Conservation (phyloP, 2,797 vertebrate genomes). For the Ptychadena robeensis region DNA sequence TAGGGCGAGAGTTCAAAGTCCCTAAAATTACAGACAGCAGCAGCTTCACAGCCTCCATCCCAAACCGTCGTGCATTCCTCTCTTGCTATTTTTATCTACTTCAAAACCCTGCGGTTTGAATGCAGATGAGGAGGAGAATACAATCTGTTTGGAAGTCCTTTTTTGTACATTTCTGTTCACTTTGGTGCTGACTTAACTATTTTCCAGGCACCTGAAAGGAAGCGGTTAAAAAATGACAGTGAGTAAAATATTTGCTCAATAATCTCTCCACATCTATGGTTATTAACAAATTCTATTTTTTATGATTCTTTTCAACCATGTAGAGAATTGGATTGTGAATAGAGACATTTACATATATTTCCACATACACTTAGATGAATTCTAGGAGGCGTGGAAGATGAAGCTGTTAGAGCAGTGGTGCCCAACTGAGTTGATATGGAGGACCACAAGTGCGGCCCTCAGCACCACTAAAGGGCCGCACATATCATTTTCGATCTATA, state of each 20-base stretch:
- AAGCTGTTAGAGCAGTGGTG: too few species aligned
- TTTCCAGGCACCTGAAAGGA: slow-evolving; percentile 2
- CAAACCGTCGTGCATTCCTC: slow-evolving; percentile 58
- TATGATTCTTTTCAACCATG: too few species aligned
- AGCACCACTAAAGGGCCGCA: too few species aligned
- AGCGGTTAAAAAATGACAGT: not conserved
- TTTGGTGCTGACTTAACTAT: slow-evolving; percentile 24
- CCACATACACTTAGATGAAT: too few species aligned
- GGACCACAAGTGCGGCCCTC: too few species aligned
- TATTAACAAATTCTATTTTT: not conserved
- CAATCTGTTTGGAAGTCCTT: slow-evolving; percentile 37
- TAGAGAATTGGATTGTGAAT: too few species aligned
- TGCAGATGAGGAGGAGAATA: slow-evolving; percentile 52
- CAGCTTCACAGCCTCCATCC: slow-evolving; percentile 47
- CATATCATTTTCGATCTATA: too few species aligned
- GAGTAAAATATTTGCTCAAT: too few species aligned
- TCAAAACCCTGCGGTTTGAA: slow-evolving; percentile 53
- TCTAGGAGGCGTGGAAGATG: too few species aligned
- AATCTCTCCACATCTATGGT: too few species aligned
- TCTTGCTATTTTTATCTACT: slow-evolving; percentile 56
- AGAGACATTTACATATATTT: too few species aligned
- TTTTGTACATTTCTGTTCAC: slow-evolving; percentile 30
- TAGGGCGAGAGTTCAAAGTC: slow-evolving; percentile 48
- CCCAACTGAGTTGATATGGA: too few species aligned
- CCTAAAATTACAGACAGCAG: slow-evolving; percentile 56